A percentile compares a stretch with the other conserved stretches of the same genome.
Evolutionary conservation across 1,140 invertebrate genomes (phyloP).

Genomic region (Episyrphus balteatus): DNA sequence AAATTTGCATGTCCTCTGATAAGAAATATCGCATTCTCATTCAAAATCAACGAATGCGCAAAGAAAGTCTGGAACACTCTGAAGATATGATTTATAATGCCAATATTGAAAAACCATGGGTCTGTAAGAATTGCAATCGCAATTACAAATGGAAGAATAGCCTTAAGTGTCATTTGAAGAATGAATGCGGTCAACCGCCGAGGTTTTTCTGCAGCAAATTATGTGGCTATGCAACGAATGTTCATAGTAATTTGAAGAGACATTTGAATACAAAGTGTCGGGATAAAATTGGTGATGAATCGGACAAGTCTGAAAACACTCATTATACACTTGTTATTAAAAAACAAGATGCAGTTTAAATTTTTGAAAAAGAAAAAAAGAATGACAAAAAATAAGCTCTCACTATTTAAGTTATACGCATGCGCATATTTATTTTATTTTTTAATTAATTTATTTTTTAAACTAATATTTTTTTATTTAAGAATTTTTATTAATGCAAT

Average conservation of each 20-base stretch:
- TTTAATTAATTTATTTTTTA: no score
- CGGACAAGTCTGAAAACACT: no score
- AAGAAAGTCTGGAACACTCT: conserved; percentile 33
- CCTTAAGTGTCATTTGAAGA: conserved; percentile 38
- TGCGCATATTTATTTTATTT: no score
- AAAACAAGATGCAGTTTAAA: no score
- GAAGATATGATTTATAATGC: conserved; percentile 36
- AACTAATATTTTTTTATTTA: no score
- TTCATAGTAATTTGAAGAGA: conserved; percentile 44
- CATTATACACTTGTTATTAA: no score
- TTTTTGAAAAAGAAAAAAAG: no score
- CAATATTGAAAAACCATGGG: conserved; percentile 36
- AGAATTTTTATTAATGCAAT: no score
- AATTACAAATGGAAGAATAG: conserved; percentile 36
- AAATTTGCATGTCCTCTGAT: conserved; percentile 22
- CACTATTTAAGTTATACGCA: no score
- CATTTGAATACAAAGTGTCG: conserved; percentile 38
- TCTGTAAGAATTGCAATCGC: conserved; percentile 33
- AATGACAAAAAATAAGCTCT: no score
- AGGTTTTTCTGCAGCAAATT: conserved; percentile 37
- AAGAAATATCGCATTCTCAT: conserved; percentile 32
- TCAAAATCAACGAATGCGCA: conserved; percentile 32
- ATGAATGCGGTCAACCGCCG: conserved; percentile 38
- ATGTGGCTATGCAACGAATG: conserved; percentile 43
- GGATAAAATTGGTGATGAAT: conserved; percentile 11